A percentile compares a stretch with the other conserved stretches of the same genome.
phyloP scores from a whole-genome alignment of 2,113 vertebrate species.

The Caloenas nicobarica region DNA sequence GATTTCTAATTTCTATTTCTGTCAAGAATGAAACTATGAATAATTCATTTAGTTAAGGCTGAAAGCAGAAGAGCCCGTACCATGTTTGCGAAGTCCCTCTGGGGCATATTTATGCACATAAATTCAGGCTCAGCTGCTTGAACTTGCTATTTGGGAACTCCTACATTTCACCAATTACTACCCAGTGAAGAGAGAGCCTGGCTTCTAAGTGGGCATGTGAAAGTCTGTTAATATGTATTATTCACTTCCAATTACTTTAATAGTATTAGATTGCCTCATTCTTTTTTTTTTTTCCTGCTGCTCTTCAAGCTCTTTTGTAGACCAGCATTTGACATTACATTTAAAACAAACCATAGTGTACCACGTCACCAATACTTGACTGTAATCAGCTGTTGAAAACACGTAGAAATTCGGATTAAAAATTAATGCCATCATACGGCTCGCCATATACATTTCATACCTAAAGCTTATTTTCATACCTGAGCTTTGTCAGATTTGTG shows the following conservation, averaged over 20 bases:
- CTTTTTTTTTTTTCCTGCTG: not conserved
- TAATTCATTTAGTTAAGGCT: slow-evolving; percentile 2
- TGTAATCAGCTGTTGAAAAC: not conserved
- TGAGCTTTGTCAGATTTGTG: not conserved
- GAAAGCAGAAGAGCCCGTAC: slow-evolving; percentile 14
- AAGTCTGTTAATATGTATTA: not conserved
- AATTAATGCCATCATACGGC: not conserved
- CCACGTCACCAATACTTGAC: not conserved
- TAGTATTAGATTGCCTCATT: not conserved
- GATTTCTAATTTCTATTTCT: slow-evolving; percentile 31
- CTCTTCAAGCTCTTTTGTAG: not conserved
- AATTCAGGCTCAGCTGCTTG: slow-evolving; percentile 32
- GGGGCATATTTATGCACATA: slow-evolving; percentile 7
- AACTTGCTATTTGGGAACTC: slow-evolving; percentile 26
- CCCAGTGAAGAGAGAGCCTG: not conserved
- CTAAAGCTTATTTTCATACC: not conserved
- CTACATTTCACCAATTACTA: not conserved
- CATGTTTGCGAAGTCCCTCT: not conserved
- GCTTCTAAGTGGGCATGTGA: not conserved
- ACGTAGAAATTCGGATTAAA: not conserved
- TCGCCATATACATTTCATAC: not conserved
- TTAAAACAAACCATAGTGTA: not conserved
- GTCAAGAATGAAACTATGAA: slow-evolving; percentile 60
- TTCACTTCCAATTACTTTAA: slow-evolving; percentile 5
- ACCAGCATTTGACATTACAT: not conserved